phyloP scores from a whole-genome alignment of 2,888 invertebrate species.

The Dryobotodes eremita region DNA sequence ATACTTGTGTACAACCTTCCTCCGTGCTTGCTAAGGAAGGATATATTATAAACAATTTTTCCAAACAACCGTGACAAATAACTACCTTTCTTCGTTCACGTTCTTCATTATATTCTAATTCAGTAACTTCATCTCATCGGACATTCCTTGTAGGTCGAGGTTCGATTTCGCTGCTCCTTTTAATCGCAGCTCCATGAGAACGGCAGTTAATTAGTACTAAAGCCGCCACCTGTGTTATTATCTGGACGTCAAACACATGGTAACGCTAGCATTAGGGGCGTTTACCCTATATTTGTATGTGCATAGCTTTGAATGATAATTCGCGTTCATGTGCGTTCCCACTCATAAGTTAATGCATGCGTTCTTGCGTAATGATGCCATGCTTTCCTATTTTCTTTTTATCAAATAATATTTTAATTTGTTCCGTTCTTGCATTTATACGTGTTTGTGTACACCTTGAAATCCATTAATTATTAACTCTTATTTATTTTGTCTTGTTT shows the following conservation, averaged over 20 bases:
- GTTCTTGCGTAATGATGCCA: conserved; percentile 65
- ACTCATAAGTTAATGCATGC: conserved; percentile 67
- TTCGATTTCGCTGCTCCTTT: conserved; percentile 78
- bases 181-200: conserved; percentile 84
- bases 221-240: conserved; percentile 79
- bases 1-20: background rate
- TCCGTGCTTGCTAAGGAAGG: conserved; percentile 8
- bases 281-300: conserved; percentile 80
- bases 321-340: conserved; percentile 76
- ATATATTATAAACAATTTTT: conserved; percentile 33
- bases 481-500: conserved; percentile 50
- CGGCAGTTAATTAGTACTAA: conserved; percentile 78
- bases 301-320: conserved; percentile 77
- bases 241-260: conserved; percentile 79
- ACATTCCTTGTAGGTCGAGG: conserved; percentile 67
- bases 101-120: conserved; percentile 69
- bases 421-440: conserved; percentile 16
- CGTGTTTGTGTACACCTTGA: conserved; percentile 15
- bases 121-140: conserved; percentile 67
- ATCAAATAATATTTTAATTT: conserved; percentile 43
- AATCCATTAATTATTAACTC: conserved; percentile 26
- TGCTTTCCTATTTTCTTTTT: conserved; percentile 59
- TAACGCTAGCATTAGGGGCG: conserved; percentile 77
- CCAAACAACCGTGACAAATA: conserved; percentile 75
- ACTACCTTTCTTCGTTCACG: conserved; percentile 59